Evolutionary conservation across 92 coral and sea anemone genomes (phyloP).

Genomic region (Epizoanthus ramosus): DNA sequence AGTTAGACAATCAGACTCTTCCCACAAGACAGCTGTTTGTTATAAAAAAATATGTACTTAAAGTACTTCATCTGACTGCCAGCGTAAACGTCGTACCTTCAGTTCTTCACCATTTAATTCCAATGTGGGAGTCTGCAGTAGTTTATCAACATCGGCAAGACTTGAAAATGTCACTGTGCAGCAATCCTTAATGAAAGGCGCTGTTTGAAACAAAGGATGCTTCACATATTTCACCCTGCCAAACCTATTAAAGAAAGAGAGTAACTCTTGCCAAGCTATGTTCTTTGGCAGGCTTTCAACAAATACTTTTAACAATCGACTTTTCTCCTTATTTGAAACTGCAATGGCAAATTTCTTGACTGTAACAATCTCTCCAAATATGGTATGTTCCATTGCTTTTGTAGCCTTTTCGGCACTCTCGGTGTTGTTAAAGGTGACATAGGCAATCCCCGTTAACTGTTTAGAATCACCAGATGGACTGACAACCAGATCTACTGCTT

Average conservation of each 20-base stretch:
- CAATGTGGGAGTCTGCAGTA: not conserved
- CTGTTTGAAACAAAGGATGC: conserved; percentile 5
- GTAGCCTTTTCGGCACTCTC: conserved; percentile 15
- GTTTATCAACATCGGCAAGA: conserved; percentile 30
- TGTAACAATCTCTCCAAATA: conserved; percentile 35
- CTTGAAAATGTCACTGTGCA: conserved; percentile 33
- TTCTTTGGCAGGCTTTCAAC: conserved; percentile 27
- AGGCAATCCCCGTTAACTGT: conserved; percentile 12
- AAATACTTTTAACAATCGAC: conserved; percentile 19
- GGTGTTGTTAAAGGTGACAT: conserved; percentile 5
- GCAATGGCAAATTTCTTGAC: conserved; percentile 34
- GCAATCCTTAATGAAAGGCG: conserved; percentile 11
- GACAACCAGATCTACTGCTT: conserved; percentile 21
- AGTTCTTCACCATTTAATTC: conserved; percentile 8
- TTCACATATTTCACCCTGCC: conserved; percentile 16
- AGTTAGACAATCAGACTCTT: too few relatives aligned
- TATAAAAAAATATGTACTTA: too few relatives aligned
- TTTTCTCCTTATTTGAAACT: conserved; percentile 10
- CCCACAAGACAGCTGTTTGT: too few relatives aligned
- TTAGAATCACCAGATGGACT: not conserved
- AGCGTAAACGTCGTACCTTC: conserved; percentile 22
- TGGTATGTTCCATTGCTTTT: conserved; percentile 16
- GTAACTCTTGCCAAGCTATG: conserved; percentile 20
- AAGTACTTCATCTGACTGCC: conserved; percentile 4
- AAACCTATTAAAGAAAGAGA: conserved; percentile 10